phyloP scores from a whole-genome alignment of 1,140 invertebrate genomes.

The Lethocerus indicus region DNA sequence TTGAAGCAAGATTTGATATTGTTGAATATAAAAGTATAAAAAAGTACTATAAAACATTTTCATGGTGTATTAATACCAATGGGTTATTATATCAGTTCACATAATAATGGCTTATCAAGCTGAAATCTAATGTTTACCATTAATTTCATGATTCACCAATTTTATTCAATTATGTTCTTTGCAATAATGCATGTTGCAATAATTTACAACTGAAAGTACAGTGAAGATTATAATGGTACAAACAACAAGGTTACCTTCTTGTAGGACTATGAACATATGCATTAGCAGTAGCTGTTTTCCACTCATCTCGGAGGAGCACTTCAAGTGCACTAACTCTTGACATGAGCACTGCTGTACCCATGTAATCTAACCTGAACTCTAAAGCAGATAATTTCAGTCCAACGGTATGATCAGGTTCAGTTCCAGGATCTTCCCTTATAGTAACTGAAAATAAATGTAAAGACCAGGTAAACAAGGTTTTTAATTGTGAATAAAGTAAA shows the following conservation, averaged over 20 bases:
- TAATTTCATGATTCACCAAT: no score
- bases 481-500: not conserved
- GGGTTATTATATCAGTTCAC: no score
- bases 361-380: slow-evolving; percentile 84
- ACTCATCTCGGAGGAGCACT: slow-evolving; percentile 65
- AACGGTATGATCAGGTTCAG: slow-evolving; percentile 75
- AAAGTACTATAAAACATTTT: no score
- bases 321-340: slow-evolving; percentile 66
- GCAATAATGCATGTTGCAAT: no score
- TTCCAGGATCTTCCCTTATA: slow-evolving; percentile 74
- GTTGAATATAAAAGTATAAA: no score
- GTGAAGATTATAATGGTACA: not conserved
- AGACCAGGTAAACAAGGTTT: not conserved
- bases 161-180: no score
- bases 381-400: slow-evolving; percentile 70
- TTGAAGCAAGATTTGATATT: no score
- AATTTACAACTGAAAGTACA: no score
- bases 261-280: slow-evolving; percentile 37
- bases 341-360: slow-evolving; percentile 89
- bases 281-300: slow-evolving; percentile 34
- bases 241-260: slow-evolving; percentile 24
- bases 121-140: no score
- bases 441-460: slow-evolving; percentile 37
- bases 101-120: no score
- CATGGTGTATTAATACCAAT: no score